A percentile compares a stretch with the other conserved stretches of the same genome.
These are phyloP conservation scores for Apomyelois bistriatella DNA, from an alignment of 2,888 invertebrate species.

Conservation along the genomic window DNA sequence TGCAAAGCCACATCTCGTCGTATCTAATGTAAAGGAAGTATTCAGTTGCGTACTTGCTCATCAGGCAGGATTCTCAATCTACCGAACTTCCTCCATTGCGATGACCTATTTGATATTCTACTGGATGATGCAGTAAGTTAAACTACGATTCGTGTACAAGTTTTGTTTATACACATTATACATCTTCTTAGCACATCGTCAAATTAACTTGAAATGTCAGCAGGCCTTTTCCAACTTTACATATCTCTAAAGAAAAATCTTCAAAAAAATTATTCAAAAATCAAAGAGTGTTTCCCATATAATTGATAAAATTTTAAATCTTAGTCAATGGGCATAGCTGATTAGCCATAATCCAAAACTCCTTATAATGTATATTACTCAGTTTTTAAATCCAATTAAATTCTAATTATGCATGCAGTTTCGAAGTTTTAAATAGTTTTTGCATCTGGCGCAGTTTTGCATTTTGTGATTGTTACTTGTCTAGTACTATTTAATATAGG, in stretches of 20 bases:
- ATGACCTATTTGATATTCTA: neutral
- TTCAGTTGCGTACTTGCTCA: conserved; percentile 46
- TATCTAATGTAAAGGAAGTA: conserved; percentile 29
- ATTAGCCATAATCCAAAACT: no score
- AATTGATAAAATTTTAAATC: no score
- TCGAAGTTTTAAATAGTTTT: neutral
- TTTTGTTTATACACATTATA: no score
- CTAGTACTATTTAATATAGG: neutral
- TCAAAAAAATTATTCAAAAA: no score
- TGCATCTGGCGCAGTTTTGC: neutral
- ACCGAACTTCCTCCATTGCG: conserved; percentile 53
- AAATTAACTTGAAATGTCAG: no score
- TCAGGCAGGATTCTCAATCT: conserved; percentile 55
- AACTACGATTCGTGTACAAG: no score
- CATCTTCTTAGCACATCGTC: no score
- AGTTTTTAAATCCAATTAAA: neutral
- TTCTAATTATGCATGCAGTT: neutral
- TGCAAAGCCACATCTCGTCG: conserved; percentile 8
- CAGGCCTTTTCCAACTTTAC: no score
- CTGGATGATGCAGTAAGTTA: neutral
- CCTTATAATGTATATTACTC: no score
- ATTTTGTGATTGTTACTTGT: neutral
- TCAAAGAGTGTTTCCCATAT: no score
- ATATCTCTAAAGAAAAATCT: no score
- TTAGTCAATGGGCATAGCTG: no score